These are phyloP conservation scores for Cliona cf. orientalis DNA, from an alignment of 37 sponge, comb jelly and placozoan genomes.

Conservation along the genomic window DNA sequence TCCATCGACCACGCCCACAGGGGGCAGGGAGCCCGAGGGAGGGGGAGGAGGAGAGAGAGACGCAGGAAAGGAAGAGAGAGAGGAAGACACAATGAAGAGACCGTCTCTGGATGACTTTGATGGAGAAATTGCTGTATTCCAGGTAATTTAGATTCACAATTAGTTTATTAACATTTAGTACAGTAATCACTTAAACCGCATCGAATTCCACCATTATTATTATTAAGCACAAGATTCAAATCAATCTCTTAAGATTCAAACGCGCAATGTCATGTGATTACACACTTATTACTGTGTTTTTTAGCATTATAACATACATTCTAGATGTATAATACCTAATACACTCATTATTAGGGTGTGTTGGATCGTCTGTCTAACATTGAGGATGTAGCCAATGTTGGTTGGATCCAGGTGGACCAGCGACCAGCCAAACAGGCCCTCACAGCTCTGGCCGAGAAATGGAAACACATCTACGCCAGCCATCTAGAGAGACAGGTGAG, in stretches of 20 bases:
- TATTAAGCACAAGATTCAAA: no score
- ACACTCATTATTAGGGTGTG: constrained; percentile 39
- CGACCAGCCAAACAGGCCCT: constrained; percentile 74
- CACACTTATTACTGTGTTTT: no score
- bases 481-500: constrained; percentile 75
- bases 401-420: constrained; percentile 84
- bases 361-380: constrained; percentile 48
- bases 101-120: constrained; percentile 87
- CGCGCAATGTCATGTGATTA: no score
- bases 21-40: neutral
- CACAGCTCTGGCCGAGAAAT: constrained; percentile 68
- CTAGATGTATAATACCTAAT: no score
- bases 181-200: no score
- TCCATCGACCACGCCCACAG: neutral
- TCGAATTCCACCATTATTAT: no score
- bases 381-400: constrained; percentile 48
- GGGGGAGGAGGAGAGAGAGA: neutral
- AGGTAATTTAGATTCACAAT: no score
- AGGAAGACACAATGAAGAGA: constrained; percentile 23
- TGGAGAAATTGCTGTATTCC: constrained; percentile 75
- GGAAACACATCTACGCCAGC: constrained; percentile 79
- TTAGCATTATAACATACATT: no score
- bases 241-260: no score
- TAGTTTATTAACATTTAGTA: no score
- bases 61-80: neutral